Percentiles rank a stretch among this genome's conserved stretches.
These are phyloP conservation scores for Trichogramma dendrolimi DNA, from an alignment of 2,888 invertebrate genomes.

Conservation along the genomic window DNA sequence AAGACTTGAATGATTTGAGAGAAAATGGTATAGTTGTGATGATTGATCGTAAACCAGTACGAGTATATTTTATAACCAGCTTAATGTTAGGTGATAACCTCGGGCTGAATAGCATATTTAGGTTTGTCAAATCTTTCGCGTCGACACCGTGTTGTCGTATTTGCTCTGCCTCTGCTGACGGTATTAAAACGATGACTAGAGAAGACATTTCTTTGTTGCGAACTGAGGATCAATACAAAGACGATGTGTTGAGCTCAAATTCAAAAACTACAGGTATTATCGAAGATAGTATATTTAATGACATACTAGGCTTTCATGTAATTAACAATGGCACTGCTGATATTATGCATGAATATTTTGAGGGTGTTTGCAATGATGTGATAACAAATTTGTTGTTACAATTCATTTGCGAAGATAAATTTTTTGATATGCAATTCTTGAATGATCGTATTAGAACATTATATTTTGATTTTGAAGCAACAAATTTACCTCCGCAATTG, in stretches of 20 bases:
- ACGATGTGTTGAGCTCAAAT: background rate
- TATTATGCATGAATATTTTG: conserved; percentile 1
- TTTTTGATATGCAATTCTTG: too few species aligned
- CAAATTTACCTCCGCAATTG: too few species aligned
- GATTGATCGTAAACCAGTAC: background rate
- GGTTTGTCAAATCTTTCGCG: conserved; percentile 12
- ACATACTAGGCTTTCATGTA: background rate
- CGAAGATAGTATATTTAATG: background rate
- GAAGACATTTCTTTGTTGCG: conserved; percentile 12
- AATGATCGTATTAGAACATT: too few species aligned
- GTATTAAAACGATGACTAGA: conserved; percentile 6
- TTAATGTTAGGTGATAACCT: conserved; percentile 18
- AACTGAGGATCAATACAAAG: conserved; percentile 12
- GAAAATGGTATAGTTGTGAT: conserved; percentile 6
- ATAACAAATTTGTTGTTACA: too few species aligned
- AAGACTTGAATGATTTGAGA: background rate
- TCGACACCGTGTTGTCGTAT: conserved; percentile 4
- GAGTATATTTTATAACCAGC: conserved; percentile 9
- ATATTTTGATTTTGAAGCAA: too few species aligned
- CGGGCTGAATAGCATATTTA: conserved; percentile 15
- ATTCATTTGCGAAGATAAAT: too few species aligned
- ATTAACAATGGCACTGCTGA: background rate
- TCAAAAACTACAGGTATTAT: conserved; percentile 7
- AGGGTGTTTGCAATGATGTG: conserved; percentile 1
- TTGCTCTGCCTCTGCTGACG: conserved; percentile 7